phyloP scores from a whole-genome alignment of 2,797 vertebrate genomes.

The Sebastes oblongus region DNA sequence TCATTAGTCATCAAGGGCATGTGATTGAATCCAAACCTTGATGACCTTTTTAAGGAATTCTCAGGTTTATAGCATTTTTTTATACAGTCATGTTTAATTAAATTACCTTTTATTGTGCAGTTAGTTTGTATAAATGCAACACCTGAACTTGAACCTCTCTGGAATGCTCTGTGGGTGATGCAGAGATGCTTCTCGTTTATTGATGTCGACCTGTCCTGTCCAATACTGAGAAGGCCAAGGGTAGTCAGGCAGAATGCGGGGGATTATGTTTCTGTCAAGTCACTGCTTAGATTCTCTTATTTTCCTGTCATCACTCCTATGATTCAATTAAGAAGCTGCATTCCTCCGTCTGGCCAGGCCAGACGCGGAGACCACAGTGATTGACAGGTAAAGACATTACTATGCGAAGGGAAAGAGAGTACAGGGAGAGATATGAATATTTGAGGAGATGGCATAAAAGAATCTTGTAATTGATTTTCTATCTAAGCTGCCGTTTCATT shows the following conservation, averaged over 20 bases:
- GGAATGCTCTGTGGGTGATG: background rate
- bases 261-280: constrained; percentile 79
- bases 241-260: constrained; percentile 58
- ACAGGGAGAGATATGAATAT: constrained; percentile 83
- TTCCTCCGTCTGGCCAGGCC: constrained; percentile 78
- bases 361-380: constrained; percentile 73
- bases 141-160: background rate
- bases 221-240: constrained; percentile 50
- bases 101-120: background rate
- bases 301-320: constrained; percentile 76
- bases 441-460: constrained; percentile 84
- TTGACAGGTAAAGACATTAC: constrained; percentile 84
- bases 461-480: constrained; percentile 88
- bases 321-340: constrained; percentile 77
- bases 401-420: constrained; percentile 80
- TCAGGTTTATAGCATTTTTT: background rate
- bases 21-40: background rate
- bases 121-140: background rate
- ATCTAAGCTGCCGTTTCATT: constrained; percentile 83
- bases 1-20: background rate
- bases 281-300: constrained; percentile 67
- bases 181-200: constrained; percentile 34
- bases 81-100: background rate
- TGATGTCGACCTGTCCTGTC: constrained; percentile 55
- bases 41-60: background rate